phyloP scores from a whole-genome alignment of 2,888 invertebrate species.

The Caenorhabditis angaria region DNA sequence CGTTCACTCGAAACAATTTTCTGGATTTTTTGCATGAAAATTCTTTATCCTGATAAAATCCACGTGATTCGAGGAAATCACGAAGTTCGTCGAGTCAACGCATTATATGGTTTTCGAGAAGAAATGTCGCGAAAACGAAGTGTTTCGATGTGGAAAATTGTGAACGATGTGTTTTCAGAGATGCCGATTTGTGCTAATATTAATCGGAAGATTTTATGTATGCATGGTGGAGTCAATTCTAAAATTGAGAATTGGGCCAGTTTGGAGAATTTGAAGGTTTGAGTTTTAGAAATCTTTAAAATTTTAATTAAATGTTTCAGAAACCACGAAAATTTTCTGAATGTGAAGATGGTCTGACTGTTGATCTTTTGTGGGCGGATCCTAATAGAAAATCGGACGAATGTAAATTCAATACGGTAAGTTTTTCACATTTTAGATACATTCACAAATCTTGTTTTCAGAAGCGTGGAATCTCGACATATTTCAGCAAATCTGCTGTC shows the following conservation, averaged over 20 bases:
- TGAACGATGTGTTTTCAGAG: conserved; percentile 49
- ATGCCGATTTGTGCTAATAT: conserved; percentile 59
- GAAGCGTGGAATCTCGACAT: conserved; percentile 50
- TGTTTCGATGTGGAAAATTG: conserved; percentile 43
- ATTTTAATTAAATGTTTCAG: conserved; percentile 32
- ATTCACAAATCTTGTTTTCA: background rate
- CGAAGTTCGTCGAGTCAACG: conserved; percentile 57
- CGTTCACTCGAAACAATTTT: conserved; percentile 57
- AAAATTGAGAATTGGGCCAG: conserved; percentile 52
- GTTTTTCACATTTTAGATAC: background rate
- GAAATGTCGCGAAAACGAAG: conserved; percentile 47
- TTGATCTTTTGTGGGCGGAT: conserved; percentile 66
- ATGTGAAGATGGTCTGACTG: conserved; percentile 53
- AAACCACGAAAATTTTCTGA: conserved; percentile 53
- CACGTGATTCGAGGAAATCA: conserved; percentile 60
- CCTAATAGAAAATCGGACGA: conserved; percentile 35
- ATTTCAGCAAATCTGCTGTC: conserved; percentile 54
- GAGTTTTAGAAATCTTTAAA: background rate
- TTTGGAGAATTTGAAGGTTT: conserved; percentile 44
- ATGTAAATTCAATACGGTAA: conserved; percentile 18
- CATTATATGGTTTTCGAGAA: conserved; percentile 57
- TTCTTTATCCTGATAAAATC: conserved; percentile 47
- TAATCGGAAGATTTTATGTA: conserved; percentile 53
- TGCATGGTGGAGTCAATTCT: conserved; percentile 66
- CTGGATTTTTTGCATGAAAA: conserved; percentile 58